Evolutionary conservation across 1,140 invertebrate genomes (phyloP), one percentile per base, ranked within the genome.

Genomic region (Pseudomyrmex flavicornis): DNA sequence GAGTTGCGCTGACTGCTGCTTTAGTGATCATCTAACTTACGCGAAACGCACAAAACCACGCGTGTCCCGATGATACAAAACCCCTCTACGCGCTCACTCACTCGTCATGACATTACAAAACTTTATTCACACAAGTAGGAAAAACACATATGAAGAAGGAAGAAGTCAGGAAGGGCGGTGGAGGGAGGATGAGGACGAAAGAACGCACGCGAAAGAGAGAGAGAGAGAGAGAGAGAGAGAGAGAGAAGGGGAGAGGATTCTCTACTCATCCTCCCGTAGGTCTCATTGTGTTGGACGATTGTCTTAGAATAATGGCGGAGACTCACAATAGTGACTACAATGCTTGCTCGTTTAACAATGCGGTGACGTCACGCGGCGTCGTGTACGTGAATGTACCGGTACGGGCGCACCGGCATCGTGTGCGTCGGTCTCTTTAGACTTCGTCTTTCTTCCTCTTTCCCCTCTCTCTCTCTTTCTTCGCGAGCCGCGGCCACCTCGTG

Each of bases 271-370:
- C 91, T 93, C 93, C 92, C 91, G 92, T 93, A 91, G 92, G 93
- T 94, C 93, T 94, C 93, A 94, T 94, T 94, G 93, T 94, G 93
- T 94, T 93, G 93, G 94, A 94, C 94, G 93, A 94, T 94, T 94
- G 94, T 94, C 94, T 94, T 94, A 94, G 94, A 94, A 94, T 94
- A 94, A 94, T 94, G 93, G 93, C 93, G 92, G 92, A 93, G 93
- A 93, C 93, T 94, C 93, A 94, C 94, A 94, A 94, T 94, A 94
- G 93, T 94, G 93, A 94, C 93, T 94, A 94, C 93, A 94, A 94
- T 94, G 94, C 93, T 94, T 92, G 93, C 93, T 94, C 93, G 93
- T 94, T 93, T 94, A 94, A 94, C 94, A 94, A 94, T 94, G 93
- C 94, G 92, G 91, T 94, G 93, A 94, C 94, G 94, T 94, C 94